Conservation (phyloP, 1,140 invertebrate species). For the Glossosoma conforme region DNA sequence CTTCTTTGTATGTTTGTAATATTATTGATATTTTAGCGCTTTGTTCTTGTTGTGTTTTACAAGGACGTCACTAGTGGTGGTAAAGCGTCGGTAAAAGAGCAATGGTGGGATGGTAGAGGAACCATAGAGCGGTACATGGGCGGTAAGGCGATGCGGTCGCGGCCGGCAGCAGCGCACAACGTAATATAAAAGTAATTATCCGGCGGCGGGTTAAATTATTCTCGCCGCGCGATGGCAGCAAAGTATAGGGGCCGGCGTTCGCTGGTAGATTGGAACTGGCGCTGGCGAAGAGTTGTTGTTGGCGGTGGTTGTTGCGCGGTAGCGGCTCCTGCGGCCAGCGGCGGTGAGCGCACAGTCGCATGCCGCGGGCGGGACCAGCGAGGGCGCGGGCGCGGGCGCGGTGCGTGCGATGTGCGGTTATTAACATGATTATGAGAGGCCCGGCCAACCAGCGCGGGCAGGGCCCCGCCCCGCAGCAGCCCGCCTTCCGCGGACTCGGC, state of each 20-base stretch:
- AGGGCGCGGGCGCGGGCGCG: constrained; percentile 5
- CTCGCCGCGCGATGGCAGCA: constrained; percentile 19
- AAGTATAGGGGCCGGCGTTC: constrained; percentile 2
- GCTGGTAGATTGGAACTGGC: neutral
- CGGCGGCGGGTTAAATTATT: constrained; percentile 17
- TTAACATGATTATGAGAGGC: constrained; percentile 21
- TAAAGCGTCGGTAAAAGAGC: no score
- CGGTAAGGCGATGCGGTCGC: neutral
- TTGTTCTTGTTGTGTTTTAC: no score
- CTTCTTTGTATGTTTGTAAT: no score
- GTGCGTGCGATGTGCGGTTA: constrained; percentile 10
- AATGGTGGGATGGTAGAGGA: no score
- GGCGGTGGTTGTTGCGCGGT: neutral
- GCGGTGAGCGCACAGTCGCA: constrained; percentile 5
- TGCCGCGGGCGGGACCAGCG: constrained; percentile 6
- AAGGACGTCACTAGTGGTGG: no score
- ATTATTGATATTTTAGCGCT: no score
- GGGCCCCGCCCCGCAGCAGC: neutral
- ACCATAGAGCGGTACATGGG: neutral
- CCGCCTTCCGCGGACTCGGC: neutral
- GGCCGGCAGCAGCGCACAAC: constrained; percentile 7
- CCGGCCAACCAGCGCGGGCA: constrained; percentile 5
- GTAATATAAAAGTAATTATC: constrained; percentile 27
- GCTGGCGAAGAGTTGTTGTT: neutral
- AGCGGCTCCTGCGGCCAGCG: neutral